Evolutionary conservation across 2,113 vertebrate genomes (phyloP).

Genomic region (Stegastes partitus): DNA sequence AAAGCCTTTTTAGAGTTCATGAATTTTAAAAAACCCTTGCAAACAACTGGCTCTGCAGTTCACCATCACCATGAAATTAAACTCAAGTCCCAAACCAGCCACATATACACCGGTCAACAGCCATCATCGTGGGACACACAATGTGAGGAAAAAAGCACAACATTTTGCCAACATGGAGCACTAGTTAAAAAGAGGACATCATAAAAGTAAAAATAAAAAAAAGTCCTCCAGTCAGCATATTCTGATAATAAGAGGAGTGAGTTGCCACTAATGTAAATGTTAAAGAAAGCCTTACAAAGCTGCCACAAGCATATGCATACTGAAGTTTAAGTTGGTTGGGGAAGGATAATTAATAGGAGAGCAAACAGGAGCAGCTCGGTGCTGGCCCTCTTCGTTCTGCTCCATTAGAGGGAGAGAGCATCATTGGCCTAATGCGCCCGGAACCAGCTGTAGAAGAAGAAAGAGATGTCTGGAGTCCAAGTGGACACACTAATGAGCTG

Average conservation of each 20-base stretch:
- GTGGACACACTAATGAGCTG: conserved; percentile 76
- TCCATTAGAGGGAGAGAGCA: conserved; percentile 75
- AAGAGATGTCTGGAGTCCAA: conserved; percentile 70
- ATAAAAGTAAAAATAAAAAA: conserved; percentile 6
- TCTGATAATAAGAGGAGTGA: conserved; percentile 35
- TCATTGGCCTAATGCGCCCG: conserved; percentile 65
- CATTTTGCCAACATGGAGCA: conserved; percentile 23
- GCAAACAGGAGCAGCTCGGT: conserved; percentile 60
- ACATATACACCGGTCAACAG: too few species aligned
- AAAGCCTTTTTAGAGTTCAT: too few species aligned
- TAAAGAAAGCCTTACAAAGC: conserved; percentile 46
- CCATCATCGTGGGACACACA: background rate
- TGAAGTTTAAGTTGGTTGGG: conserved; percentile 43
- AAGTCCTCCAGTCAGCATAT: conserved; percentile 35
- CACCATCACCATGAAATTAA: background rate
- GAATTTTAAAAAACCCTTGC: too few species aligned
- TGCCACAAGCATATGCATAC: background rate
- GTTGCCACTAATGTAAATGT: conserved; percentile 32
- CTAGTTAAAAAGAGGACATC: conserved; percentile 19
- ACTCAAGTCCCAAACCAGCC: background rate
- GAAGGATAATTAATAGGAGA: conserved; percentile 74
- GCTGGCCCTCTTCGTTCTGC: conserved; percentile 64
- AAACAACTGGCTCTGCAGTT: too few species aligned
- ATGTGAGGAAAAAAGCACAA: background rate
- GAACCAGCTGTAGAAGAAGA: conserved; percentile 66